Conservation (phyloP, 1,140 invertebrate species). For the Hirudo medicinalis region DNA sequence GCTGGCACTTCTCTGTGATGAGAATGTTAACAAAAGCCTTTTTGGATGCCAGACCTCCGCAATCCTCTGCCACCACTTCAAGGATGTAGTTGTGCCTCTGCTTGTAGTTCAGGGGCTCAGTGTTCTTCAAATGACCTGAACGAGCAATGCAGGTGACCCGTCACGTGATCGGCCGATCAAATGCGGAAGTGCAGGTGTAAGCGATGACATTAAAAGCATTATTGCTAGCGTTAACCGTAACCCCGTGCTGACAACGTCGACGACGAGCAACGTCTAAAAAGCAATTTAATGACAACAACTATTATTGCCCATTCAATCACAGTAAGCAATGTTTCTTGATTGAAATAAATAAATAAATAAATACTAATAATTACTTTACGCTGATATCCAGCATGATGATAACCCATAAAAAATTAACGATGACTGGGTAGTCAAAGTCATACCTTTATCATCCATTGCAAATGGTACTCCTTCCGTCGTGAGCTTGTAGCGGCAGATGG, state of each 20-base stretch:
- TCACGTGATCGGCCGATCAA: neutral
- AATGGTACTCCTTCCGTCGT: constrained; percentile 65
- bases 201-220: too few species aligned
- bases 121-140: constrained; percentile 71
- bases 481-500: constrained; percentile 91
- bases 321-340: too few species aligned
- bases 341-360: too few species aligned
- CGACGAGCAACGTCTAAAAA: too few species aligned
- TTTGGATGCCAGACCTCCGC: constrained; percentile 68
- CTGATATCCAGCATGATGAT: neutral
- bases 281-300: too few species aligned
- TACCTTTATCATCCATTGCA: constrained; percentile 74
- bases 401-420: neutral
- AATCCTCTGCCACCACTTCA: constrained; percentile 83
- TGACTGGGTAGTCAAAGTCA: too few species aligned
- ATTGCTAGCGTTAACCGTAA: too few species aligned
- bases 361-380: too few species aligned
- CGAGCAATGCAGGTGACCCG: neutral
- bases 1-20: constrained; percentile 60
- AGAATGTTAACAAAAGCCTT: constrained; percentile 88
- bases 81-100: constrained; percentile 85
- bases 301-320: too few species aligned
- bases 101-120: constrained; percentile 75
- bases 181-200: neutral
- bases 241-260: too few species aligned